Conservation (phyloP, 2,113 vertebrate species). For the Vulpes lagopus region DNA sequence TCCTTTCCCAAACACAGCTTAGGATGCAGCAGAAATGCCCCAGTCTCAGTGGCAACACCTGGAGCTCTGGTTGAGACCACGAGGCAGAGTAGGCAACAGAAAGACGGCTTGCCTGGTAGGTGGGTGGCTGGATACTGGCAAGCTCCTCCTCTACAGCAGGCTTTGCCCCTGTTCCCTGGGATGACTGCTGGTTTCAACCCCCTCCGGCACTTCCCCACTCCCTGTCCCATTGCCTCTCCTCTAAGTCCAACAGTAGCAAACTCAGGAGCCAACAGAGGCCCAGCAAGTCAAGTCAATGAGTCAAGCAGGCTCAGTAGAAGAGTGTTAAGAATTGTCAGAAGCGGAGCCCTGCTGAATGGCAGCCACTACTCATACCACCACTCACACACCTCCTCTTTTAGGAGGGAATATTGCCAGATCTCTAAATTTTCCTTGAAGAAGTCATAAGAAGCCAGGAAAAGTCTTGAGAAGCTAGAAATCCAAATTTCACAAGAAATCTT, state of each 20-base stretch:
- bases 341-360: background rate
- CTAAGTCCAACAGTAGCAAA: background rate
- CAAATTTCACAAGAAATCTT: background rate
- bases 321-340: background rate
- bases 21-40: background rate
- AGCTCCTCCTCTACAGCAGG: background rate
- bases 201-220: background rate
- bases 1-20: background rate
- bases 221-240: background rate
- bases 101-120: background rate
- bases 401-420: background rate
- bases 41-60: background rate
- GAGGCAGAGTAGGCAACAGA: background rate
- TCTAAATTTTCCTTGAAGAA: slow-evolving; percentile 11
- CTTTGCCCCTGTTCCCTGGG: background rate
- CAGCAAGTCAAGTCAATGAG: background rate
- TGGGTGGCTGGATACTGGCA: background rate
- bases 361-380: background rate
- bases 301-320: background rate
- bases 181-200: background rate
- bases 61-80: background rate
- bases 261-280: background rate
- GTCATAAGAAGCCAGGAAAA: background rate
- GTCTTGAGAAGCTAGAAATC: background rate
- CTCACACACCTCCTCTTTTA: background rate